These are phyloP conservation scores for Acipenser oxyrinchus DNA, from an alignment of 2,797 vertebrate genomes.

Conservation along the genomic window DNA sequence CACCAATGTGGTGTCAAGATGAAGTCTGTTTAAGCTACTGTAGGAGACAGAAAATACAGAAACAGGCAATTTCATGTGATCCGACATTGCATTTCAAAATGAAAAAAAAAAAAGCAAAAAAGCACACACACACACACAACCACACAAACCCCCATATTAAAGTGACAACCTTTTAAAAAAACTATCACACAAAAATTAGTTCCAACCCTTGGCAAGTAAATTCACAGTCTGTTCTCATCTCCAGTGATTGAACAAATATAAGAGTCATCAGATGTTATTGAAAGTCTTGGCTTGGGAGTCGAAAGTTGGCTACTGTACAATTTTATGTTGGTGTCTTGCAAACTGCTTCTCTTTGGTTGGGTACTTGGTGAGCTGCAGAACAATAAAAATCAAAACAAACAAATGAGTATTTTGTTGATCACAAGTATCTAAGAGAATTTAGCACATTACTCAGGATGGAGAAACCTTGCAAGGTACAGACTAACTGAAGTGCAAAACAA, in stretches of 20 bases:
- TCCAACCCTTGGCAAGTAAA: no score
- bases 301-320: conserved; percentile 27
- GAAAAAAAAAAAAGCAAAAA: no score
- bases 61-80: no score
- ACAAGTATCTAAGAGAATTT: not conserved
- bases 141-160: no score
- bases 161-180: no score
- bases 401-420: not conserved
- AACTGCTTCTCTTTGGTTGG: conserved; percentile 38
- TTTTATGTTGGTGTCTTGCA: conserved; percentile 38
- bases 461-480: not conserved
- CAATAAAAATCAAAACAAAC: not conserved
- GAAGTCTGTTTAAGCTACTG: no score
- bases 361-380: conserved; percentile 37
- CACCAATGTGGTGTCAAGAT: no score
- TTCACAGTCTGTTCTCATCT: conserved; percentile 38
- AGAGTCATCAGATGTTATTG: conserved; percentile 32
- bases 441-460: not conserved
- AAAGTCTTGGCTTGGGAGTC: conserved; percentile 32
- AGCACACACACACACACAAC: not conserved
- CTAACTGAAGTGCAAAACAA: not conserved
- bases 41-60: no score
- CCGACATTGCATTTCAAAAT: no score
- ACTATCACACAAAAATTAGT: no score
- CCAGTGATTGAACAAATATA: conserved; percentile 49